A percentile compares a stretch with the other conserved stretches of the same genome.
Conservation (phyloP, 2,888 invertebrate genomes). For the Eristalis tenax region DNA sequence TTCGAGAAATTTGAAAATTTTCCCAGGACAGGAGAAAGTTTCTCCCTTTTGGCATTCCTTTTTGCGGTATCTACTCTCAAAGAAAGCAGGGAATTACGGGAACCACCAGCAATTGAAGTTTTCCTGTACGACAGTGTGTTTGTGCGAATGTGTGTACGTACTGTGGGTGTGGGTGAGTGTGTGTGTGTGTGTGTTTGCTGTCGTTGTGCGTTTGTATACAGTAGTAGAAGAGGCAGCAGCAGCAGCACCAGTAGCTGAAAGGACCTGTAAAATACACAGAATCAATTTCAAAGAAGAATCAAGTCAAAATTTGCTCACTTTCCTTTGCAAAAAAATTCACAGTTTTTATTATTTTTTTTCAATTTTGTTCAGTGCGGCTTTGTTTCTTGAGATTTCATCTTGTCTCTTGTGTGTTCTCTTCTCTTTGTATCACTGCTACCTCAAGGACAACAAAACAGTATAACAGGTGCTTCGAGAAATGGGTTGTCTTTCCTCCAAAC, state of each 20-base stretch:
- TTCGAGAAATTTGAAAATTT: slow-evolving; percentile 44
- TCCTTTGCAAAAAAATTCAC: not conserved
- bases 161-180: slow-evolving; percentile 39
- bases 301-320: slow-evolving; percentile 1
- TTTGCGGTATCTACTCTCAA: slow-evolving; percentile 70
- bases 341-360: not conserved
- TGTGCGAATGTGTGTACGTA: slow-evolving; percentile 3
- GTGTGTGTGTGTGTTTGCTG: slow-evolving; percentile 16
- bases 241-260: slow-evolving; percentile 41
- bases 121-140: slow-evolving; percentile 27
- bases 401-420: slow-evolving; percentile 17
- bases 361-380: not conserved
- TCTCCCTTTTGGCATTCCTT: slow-evolving; percentile 63
- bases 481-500: slow-evolving; percentile 21
- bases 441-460: slow-evolving; percentile 72
- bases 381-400: slow-evolving; percentile 5
- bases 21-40: slow-evolving; percentile 68
- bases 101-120: slow-evolving; percentile 69
- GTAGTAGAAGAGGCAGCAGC: slow-evolving; percentile 13
- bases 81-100: slow-evolving; percentile 70
- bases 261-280: slow-evolving; percentile 50
- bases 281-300: slow-evolving; percentile 39
- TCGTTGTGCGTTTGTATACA: slow-evolving; percentile 45
- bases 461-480: slow-evolving; percentile 66
- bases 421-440: slow-evolving; percentile 34